Percentiles rank a stretch among this genome's conserved stretches.
Evolutionary conservation across 2,888 invertebrate species (phyloP).

Genomic region (Leptopilina syphax): DNA sequence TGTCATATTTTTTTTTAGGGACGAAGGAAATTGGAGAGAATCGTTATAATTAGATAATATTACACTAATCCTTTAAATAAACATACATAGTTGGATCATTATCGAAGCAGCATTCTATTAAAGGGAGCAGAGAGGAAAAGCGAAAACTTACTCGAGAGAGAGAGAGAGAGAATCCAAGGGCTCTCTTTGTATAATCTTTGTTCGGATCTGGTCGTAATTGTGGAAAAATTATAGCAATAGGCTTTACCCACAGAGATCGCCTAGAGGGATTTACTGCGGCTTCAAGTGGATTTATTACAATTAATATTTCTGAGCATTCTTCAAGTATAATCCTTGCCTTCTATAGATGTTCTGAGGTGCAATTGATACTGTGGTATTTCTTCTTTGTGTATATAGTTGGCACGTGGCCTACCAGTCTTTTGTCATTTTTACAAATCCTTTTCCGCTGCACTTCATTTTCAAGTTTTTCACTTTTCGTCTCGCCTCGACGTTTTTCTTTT

Average conservation of each 20-base stretch:
- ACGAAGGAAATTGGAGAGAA: background rate
- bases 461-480: background rate
- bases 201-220: slow-evolving; percentile 33
- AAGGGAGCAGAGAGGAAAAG: background rate
- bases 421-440: slow-evolving; percentile 12
- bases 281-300: slow-evolving; percentile 34
- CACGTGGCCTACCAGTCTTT: slow-evolving; percentile 8
- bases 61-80: background rate
- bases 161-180: slow-evolving; percentile 10
- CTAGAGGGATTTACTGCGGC: slow-evolving; percentile 18
- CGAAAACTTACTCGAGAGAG: slow-evolving; percentile 5
- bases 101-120: slow-evolving; percentile 1
- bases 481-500: too few relatives aligned
- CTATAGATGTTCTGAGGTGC: slow-evolving; percentile 19
- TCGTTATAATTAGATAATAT: background rate
- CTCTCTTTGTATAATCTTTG: slow-evolving; percentile 32
- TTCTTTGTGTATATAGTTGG: slow-evolving; percentile 24
- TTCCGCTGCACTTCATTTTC: background rate
- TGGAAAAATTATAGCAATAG: slow-evolving; percentile 39
- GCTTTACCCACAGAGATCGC: slow-evolving; percentile 18
- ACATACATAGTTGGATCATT: slow-evolving; percentile 1
- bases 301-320: slow-evolving; percentile 34
- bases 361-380: slow-evolving; percentile 32
- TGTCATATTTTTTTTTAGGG: background rate
- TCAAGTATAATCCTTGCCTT: slow-evolving; percentile 35